Percentiles rank a stretch among this genome's conserved stretches.
Conservation (phyloP, 2,113 vertebrate species). For the Gasterosteus nipponicus region DNA sequence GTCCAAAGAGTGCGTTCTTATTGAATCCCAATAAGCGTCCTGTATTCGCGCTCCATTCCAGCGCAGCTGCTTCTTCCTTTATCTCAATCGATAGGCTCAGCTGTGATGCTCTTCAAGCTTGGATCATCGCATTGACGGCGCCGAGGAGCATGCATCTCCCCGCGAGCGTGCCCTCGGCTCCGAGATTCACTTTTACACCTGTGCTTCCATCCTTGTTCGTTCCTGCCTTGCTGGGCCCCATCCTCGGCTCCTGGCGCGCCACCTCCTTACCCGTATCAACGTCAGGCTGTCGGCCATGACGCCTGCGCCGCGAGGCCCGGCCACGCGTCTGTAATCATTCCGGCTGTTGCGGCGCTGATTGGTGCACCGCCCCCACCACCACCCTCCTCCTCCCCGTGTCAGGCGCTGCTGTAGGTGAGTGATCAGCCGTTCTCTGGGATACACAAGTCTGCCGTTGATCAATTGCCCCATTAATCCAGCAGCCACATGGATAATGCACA, state of each 20-base stretch:
- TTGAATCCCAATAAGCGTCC: conserved; percentile 29
- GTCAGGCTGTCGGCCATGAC: conserved; percentile 48
- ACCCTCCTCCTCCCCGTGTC: conserved; percentile 5
- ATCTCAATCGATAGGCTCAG: conserved; percentile 42
- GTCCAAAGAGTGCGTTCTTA: neutral
- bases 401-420: conserved; percentile 68
- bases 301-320: conserved; percentile 43
- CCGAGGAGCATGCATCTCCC: conserved; percentile 42
- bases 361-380: conserved; percentile 39
- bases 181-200: conserved; percentile 62
- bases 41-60: conserved; percentile 1
- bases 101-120: conserved; percentile 45
- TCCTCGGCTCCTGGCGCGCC: conserved; percentile 17
- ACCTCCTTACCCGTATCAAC: conserved; percentile 47
- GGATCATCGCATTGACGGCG: conserved; percentile 40
- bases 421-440: conserved; percentile 70
- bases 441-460: conserved; percentile 72
- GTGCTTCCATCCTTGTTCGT: conserved; percentile 59
- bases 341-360: conserved; percentile 54
- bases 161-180: conserved; percentile 34
- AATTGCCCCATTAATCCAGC: conserved; percentile 78
- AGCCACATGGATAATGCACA: conserved; percentile 67
- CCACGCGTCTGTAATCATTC: conserved; percentile 69
- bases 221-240: conserved; percentile 64
- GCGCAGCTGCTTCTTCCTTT: conserved; percentile 28